Conservation (phyloP, 2,888 invertebrate genomes). For the Melanchra persicariae region DNA sequence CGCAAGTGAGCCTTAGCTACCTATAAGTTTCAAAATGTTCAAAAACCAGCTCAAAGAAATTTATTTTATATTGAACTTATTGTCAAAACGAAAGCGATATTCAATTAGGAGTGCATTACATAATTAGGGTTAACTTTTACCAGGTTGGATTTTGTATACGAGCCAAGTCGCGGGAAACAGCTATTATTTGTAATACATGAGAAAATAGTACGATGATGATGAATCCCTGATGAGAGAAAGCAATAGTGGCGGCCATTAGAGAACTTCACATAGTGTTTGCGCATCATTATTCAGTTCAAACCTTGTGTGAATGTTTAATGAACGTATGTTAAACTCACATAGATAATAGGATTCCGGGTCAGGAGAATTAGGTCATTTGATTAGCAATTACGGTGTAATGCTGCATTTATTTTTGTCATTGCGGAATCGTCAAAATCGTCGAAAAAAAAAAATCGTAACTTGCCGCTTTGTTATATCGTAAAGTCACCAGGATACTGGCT, state of each 20-base stretch:
- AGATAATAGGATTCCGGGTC: slow-evolving; percentile 10
- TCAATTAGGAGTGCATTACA: background rate
- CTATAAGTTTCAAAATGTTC: no score
- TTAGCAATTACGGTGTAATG: slow-evolving; percentile 18
- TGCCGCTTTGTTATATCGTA: no score
- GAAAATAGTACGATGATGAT: slow-evolving; percentile 29
- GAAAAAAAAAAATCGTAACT: no score
- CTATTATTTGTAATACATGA: slow-evolving; percentile 21
- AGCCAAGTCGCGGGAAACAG: slow-evolving; percentile 7
- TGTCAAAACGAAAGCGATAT: slow-evolving; percentile 2
- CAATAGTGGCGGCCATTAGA: slow-evolving; percentile 23
- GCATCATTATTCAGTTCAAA: slow-evolving; percentile 48
- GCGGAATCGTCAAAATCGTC: background rate
- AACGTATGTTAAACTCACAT: slow-evolving; percentile 8
- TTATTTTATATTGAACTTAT: no score
- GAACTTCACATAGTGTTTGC: slow-evolving; percentile 32
- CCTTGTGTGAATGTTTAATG: slow-evolving; percentile 36
- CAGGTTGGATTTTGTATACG: slow-evolving; percentile 14
- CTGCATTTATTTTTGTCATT: background rate
- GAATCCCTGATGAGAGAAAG: slow-evolving; percentile 49
- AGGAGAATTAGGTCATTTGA: slow-evolving; percentile 13
- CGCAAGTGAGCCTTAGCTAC: no score
- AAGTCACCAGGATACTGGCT: no score
- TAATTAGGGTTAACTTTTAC: background rate
- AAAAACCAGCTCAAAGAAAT: no score